phyloP scores from a whole-genome alignment of 2,113 vertebrate species.

The Alectura lathami region DNA sequence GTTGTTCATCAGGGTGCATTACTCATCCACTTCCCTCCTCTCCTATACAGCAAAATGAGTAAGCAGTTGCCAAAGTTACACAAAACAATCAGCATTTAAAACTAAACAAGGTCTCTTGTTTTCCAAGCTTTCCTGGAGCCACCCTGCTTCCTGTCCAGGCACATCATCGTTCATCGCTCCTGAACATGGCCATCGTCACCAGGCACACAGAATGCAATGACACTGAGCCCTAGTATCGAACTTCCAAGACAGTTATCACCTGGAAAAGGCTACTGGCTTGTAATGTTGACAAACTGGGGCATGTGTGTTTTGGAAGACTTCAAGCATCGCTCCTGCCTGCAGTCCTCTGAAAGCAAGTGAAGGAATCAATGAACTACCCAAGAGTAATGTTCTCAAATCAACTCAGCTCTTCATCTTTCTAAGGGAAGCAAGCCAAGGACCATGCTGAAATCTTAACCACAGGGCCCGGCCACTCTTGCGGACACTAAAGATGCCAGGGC shows the following conservation, averaged over 20 bases:
- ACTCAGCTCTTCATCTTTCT: slow-evolving; percentile 9
- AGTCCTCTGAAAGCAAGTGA: neutral
- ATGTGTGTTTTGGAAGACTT: neutral
- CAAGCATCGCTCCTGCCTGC: neutral
- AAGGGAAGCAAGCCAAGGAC: slow-evolving; percentile 32
- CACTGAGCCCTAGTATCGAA: neutral
- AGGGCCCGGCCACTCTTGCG: neutral
- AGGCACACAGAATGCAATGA: neutral
- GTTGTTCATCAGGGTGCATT: neutral
- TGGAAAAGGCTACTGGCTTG: neutral
- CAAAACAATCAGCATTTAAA: slow-evolving; percentile 16
- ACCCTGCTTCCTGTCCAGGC: slow-evolving; percentile 8
- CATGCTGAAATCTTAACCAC: slow-evolving; percentile 8
- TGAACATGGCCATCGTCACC: neutral
- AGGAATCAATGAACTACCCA: slow-evolving; percentile 21
- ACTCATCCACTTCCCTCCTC: slow-evolving; percentile 34
- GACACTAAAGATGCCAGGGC: slow-evolving; percentile 5
- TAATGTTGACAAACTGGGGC: neutral
- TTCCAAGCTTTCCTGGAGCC: slow-evolving; percentile 37
- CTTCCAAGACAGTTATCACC: neutral
- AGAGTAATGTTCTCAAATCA: slow-evolving; percentile 30
- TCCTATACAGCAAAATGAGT: neutral
- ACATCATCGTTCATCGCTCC: neutral
- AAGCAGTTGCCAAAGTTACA: slow-evolving; percentile 26
- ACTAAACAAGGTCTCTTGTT: slow-evolving; percentile 32